Evolutionary conservation across 2,888 invertebrate species (phyloP).

Genomic region (Orthosia cruda): DNA sequence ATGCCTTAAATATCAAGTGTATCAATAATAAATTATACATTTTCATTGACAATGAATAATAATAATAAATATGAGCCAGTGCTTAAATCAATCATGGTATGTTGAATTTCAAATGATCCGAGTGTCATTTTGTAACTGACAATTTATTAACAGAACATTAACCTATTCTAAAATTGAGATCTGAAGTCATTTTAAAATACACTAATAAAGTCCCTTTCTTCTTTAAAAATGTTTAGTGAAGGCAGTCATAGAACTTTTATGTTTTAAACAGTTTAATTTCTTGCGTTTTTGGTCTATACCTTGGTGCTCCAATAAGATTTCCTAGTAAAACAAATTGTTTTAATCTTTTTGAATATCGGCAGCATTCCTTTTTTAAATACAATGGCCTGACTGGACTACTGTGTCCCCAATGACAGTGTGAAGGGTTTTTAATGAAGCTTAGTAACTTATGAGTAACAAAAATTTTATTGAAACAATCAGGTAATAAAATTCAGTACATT

Average conservation of each 20-base stretch:
- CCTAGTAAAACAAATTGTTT: not conserved
- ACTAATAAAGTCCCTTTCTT: not conserved
- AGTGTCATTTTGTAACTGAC: slow-evolving; percentile 8
- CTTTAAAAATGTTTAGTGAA: not conserved
- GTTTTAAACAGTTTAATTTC: not conserved
- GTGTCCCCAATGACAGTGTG: not conserved
- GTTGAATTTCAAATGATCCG: slow-evolving; percentile 25
- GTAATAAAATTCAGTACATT: not conserved
- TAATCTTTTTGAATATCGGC: not conserved
- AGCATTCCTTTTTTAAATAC: not conserved
- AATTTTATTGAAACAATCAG: not conserved
- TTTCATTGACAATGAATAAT: slow-evolving; percentile 48
- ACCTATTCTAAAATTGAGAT: slow-evolving; percentile 4
- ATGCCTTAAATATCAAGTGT: slow-evolving; percentile 22
- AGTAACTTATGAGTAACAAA: slow-evolving; percentile 1
- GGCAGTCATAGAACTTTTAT: not conserved
- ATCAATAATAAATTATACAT: slow-evolving; percentile 27
- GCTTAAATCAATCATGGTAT: not conserved
- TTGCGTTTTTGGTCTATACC: not conserved
- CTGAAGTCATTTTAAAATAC: not conserved
- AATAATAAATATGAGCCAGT: slow-evolving; percentile 26
- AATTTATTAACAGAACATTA: slow-evolving; percentile 10
- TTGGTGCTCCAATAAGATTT: not conserved
- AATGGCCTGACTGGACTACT: not conserved
- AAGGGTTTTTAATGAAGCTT: not conserved